Evolutionary conservation across 2,113 vertebrate genomes (phyloP).

Genomic region (Pipra filicauda): DNA sequence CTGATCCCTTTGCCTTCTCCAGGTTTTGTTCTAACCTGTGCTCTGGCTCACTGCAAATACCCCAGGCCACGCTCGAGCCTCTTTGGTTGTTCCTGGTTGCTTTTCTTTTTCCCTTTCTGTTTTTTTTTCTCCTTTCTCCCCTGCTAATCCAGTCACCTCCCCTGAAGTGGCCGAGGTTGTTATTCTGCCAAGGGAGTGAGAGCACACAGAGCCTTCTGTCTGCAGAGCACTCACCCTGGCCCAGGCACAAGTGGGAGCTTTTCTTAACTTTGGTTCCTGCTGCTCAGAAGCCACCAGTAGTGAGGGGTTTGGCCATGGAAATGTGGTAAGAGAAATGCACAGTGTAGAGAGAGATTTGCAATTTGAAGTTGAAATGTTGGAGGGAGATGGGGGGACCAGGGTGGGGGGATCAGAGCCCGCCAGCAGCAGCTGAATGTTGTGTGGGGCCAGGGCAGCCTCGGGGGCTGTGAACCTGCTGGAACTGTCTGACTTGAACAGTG

Average conservation of each 20-base stretch:
- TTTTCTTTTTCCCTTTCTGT: background rate
- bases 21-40: background rate
- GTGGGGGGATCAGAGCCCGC: background rate
- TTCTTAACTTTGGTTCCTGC: background rate
- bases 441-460: background rate
- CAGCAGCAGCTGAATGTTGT: background rate
- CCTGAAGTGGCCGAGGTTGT: conserved; percentile 3
- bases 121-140: too few species aligned
- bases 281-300: background rate
- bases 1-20: background rate
- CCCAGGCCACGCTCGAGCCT: background rate
- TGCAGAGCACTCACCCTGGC: background rate
- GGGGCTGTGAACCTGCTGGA: background rate
- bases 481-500: background rate
- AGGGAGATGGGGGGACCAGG: background rate
- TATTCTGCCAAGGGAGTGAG: conserved; percentile 11
- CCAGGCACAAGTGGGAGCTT: conserved; percentile 4
- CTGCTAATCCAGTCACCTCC: background rate
- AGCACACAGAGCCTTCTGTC: conserved; percentile 47
- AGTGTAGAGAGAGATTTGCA: background rate
- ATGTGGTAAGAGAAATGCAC: background rate
- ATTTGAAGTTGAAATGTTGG: background rate
- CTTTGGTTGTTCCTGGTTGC: background rate
- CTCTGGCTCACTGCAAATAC: background rate
- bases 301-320: background rate